Evolutionary conservation across 2,797 vertebrate species (phyloP), one percentile per base, ranked within the genome.

Genomic region (Micropoecilia bifurca): DNA sequence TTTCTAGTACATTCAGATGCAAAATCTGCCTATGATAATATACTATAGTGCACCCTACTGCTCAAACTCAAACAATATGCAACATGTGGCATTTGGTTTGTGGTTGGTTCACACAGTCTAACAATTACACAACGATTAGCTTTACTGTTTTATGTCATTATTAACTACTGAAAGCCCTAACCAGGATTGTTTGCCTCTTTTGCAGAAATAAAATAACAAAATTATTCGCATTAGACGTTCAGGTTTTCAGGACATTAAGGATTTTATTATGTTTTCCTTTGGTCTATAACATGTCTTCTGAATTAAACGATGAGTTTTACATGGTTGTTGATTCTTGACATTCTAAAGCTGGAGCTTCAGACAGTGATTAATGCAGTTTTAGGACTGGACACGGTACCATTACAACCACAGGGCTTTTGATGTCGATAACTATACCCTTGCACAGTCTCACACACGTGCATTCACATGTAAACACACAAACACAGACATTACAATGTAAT

Each of bases 21-120:
- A 59, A 50, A 57, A 6, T 3, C 13, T 36, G 13, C 18, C 18
- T 25, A 22, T 33, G 33, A n/a, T 30, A 20, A 57, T 63, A 33
- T 76, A 0, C 50, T 84, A 74, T 78, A 90, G 77, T 77, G 79
- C 86, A 83, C 79, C 72, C 91, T 91, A 77, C 73, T 88, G 92
- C 4, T 76, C 30, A 76, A 16, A 72, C 10, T 50, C 10, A 59
- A 36, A 33, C 22, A 71, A 16, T 45, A 48, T 13, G 16, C 33
- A 61, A 46, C n/a, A 10, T 12, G 14, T 13, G 59, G 1, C 10
- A 18, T 3, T 0, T n/a, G 16, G 1, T 45, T 47, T 66, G 33
- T 25, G 20, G 48, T 36, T 16, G 20, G 20, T 12, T 39, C 13
- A 53, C 48, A 36, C 47, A 71, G 68, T 28, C 43, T 45, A 30